phyloP scores from a whole-genome alignment of 1,140 invertebrate species.

The Leptoteleia sp. region DNA sequence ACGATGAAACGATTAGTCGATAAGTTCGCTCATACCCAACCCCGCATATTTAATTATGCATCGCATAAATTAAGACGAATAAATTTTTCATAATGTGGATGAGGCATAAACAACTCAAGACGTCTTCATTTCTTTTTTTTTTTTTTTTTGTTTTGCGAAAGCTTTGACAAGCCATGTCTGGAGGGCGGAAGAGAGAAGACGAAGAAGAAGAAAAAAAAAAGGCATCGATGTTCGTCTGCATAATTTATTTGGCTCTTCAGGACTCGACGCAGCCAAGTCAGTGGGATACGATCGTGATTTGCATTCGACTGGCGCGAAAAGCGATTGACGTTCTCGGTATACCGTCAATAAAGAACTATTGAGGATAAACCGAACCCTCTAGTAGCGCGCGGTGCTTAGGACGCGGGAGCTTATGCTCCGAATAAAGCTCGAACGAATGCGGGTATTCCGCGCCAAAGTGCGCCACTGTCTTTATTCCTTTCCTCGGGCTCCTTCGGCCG shows the following conservation, averaged over 20 bases:
- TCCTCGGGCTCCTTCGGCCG: slow-evolving; percentile 9
- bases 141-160: no score
- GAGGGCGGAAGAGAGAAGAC: no score
- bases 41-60: slow-evolving; percentile 54
- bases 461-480: slow-evolving; percentile 54
- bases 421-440: slow-evolving; percentile 66
- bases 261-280: slow-evolving; percentile 34
- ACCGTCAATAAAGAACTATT: slow-evolving; percentile 65
- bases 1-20: slow-evolving; percentile 42
- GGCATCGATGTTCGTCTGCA: slow-evolving; percentile 48
- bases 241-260: slow-evolving; percentile 60
- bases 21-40: slow-evolving; percentile 41
- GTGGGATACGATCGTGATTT: slow-evolving; percentile 63
- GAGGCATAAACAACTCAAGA: slow-evolving; percentile 31
- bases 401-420: slow-evolving; percentile 60
- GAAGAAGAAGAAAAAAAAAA: no score
- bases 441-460: slow-evolving; percentile 47
- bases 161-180: slow-evolving; percentile 50
- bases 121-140: slow-evolving; percentile 48
- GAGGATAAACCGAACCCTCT: slow-evolving; percentile 65
- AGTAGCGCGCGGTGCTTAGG: slow-evolving; percentile 36
- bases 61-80: slow-evolving; percentile 54
- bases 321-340: slow-evolving; percentile 63
- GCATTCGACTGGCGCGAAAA: slow-evolving; percentile 58
- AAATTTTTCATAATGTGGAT: slow-evolving; percentile 34